Evolutionary conservation across 2,113 vertebrate genomes (phyloP).

Genomic region (Bungarus multicinctus): DNA sequence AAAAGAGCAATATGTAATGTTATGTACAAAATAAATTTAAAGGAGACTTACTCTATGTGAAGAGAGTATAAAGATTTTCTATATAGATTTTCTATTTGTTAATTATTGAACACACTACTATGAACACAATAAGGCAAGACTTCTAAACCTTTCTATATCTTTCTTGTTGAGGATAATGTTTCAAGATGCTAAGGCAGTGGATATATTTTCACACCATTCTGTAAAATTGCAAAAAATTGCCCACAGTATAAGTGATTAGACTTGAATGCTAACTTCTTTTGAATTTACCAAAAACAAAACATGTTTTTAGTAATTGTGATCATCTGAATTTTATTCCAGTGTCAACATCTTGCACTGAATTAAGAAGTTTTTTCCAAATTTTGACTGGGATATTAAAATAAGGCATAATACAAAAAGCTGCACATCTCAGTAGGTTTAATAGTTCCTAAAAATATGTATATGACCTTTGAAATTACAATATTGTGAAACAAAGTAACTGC

Average conservation of each 20-base stretch:
- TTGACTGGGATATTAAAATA: not conserved
- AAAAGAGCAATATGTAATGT: slow-evolving; percentile 25
- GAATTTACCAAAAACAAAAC: not conserved
- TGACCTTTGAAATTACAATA: not conserved
- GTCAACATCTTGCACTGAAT: not conserved
- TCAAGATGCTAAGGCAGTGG: not conserved
- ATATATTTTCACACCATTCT: not conserved
- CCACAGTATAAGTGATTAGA: not conserved
- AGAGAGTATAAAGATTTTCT: slow-evolving; percentile 35
- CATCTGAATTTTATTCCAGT: not conserved
- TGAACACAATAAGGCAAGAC: slow-evolving; percentile 37
- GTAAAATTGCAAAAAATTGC: not conserved
- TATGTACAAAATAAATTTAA: slow-evolving; percentile 41
- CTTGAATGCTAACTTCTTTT: not conserved
- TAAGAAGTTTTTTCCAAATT: not conserved
- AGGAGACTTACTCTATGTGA: slow-evolving; percentile 38
- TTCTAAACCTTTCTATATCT: not conserved
- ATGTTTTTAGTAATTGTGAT: not conserved
- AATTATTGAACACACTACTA: slow-evolving; percentile 52
- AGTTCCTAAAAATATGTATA: not conserved
- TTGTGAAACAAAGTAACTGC: not conserved
- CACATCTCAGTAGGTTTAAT: not conserved
- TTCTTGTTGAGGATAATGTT: not conserved
- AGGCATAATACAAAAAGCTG: not conserved
- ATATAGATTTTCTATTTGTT: slow-evolving; percentile 53